These are phyloP conservation scores for Acronicta aceris DNA, from an alignment of 2,888 invertebrate genomes.

Conservation along the genomic window DNA sequence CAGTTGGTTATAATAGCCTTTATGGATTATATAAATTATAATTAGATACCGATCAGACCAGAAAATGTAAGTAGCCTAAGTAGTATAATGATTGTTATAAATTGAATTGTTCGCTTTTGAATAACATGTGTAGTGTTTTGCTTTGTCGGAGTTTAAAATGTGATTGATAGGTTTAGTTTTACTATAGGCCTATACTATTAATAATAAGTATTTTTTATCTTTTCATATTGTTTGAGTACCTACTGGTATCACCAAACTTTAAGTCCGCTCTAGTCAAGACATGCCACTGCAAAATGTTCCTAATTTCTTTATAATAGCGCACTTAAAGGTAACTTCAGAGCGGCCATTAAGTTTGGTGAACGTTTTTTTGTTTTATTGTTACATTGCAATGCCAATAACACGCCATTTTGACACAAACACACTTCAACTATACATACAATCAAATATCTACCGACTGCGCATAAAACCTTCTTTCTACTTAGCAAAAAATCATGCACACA, in stretches of 20 bases:
- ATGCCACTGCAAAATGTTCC: too few species aligned
- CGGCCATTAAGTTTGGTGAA: background rate
- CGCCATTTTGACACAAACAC: background rate
- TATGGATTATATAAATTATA: too few species aligned
- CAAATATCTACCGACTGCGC: constrained; percentile 20
- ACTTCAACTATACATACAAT: background rate
- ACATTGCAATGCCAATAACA: constrained; percentile 10
- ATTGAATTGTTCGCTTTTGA: constrained; percentile 42
- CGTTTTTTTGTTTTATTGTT: background rate
- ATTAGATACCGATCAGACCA: too few species aligned
- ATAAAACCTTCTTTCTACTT: background rate
- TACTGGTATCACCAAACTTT: background rate
- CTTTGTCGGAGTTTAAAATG: background rate
- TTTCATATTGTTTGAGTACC: too few species aligned
- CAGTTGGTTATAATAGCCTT: too few species aligned
- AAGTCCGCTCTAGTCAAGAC: background rate
- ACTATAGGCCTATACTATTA: background rate
- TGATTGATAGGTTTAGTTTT: background rate
- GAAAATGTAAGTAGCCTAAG: too few species aligned
- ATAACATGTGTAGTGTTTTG: constrained; percentile 33
- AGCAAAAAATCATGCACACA: background rate
- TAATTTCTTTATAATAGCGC: background rate
- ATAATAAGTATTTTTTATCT: background rate
- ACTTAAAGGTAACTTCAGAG: background rate
- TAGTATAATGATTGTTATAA: background rate